These are phyloP conservation scores for Poecilia wingei DNA, from an alignment of 2,797 vertebrate species.

Conservation along the genomic window DNA sequence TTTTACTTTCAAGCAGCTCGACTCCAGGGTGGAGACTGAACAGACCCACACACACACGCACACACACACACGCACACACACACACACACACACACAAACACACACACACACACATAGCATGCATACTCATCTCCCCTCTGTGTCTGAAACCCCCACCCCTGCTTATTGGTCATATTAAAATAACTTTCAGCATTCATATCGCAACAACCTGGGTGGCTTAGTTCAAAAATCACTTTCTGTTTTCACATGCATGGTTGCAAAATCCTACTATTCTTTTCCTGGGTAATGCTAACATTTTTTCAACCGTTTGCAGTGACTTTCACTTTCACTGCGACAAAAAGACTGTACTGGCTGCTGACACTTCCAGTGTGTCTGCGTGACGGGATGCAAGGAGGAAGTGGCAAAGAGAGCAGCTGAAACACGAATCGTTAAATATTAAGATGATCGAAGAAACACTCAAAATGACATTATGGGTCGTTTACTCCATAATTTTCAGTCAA, in stretches of 20 bases:
- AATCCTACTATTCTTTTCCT: neutral
- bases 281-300: neutral
- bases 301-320: neutral
- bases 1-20: constrained; percentile 28
- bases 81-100: too few relatives aligned
- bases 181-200: neutral
- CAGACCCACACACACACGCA: constrained; percentile 17
- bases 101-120: constrained; percentile 9
- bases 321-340: neutral
- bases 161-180: constrained; percentile 1
- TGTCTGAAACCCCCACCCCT: neutral
- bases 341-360: neutral
- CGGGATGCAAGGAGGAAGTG: neutral
- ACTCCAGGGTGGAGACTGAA: neutral
- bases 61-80: too few relatives aligned
- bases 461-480: too few relatives aligned
- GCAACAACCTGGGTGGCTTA: too few relatives aligned
- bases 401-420: too few relatives aligned
- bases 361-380: neutral
- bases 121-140: constrained; percentile 5
- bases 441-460: neutral
- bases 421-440: neutral
- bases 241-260: neutral
- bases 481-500: too few relatives aligned
- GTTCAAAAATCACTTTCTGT: neutral